These are phyloP conservation scores for Seira sanloemensis DNA, from an alignment of 2,888 invertebrate genomes.

Conservation along the genomic window DNA sequence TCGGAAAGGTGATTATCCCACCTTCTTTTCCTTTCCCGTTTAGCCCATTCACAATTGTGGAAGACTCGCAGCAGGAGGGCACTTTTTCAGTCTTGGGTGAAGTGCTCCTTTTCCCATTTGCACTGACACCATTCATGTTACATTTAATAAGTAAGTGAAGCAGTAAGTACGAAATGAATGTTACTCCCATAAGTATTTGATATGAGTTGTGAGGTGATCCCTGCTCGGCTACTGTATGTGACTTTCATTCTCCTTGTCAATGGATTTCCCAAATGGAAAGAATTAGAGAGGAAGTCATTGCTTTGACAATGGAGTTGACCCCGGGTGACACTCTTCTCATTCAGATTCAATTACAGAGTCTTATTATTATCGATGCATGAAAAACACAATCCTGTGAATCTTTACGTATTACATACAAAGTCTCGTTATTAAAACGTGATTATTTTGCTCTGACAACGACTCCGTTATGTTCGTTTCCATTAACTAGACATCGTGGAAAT, in stretches of 20 bases:
- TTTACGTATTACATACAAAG: neutral
- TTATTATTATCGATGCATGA: neutral
- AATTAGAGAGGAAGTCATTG: neutral
- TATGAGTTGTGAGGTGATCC: neutral
- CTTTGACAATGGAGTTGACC: neutral
- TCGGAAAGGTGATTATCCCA: neutral
- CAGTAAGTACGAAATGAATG: too few relatives aligned
- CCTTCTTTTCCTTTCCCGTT: conserved; percentile 15
- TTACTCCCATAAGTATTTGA: too few relatives aligned
- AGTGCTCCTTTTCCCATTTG: conserved; percentile 3
- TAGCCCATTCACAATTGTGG: conserved; percentile 16
- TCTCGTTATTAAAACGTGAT: too few relatives aligned
- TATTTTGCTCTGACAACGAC: too few relatives aligned
- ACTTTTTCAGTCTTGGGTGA: neutral
- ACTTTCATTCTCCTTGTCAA: neutral
- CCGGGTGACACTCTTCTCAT: conserved; percentile 11
- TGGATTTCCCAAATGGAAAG: neutral
- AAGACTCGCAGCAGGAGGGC: neutral
- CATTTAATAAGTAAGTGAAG: too few relatives aligned
- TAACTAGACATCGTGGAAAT: too few relatives aligned
- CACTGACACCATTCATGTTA: neutral
- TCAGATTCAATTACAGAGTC: conserved; percentile 11
- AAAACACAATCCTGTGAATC: neutral
- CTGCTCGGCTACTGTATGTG: neutral
- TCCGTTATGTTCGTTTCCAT: too few relatives aligned